phyloP scores from a whole-genome alignment of 2,888 invertebrate species.

The Eutolmus rufibarbis region DNA sequence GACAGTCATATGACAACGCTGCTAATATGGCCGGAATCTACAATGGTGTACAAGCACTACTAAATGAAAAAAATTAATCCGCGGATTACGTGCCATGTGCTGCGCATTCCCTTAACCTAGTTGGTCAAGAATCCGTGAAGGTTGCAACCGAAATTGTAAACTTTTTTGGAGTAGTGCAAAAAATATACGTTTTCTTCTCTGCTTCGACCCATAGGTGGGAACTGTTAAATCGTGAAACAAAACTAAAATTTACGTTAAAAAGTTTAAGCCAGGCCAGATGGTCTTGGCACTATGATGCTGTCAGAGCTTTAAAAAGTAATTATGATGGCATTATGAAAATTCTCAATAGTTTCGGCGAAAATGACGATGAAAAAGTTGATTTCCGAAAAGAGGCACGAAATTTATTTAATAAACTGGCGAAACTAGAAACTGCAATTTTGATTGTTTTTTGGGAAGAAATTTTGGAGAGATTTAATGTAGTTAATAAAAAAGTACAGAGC shows the following conservation, averaged over 20 bases:
- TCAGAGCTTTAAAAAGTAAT: too few relatives aligned
- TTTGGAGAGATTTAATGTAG: conserved; percentile 16
- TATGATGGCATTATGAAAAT: conserved; percentile 9
- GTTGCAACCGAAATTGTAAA: neutral
- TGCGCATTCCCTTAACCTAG: conserved; percentile 41
- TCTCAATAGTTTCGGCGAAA: conserved; percentile 33
- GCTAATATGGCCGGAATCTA: conserved; percentile 45
- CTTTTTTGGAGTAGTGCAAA: neutral
- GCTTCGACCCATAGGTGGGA: neutral
- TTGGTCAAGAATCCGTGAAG: conserved; percentile 42
- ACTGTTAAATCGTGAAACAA: neutral
- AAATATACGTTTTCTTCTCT: neutral
- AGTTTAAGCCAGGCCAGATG: conserved; percentile 47
- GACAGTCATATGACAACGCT: conserved; percentile 49
- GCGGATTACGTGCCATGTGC: conserved; percentile 22
- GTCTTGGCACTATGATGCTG: conserved; percentile 29
- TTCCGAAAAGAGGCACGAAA: conserved; percentile 48
- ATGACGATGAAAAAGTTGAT: conserved; percentile 48
- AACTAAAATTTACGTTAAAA: conserved; percentile 48
- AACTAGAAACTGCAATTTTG: conserved; percentile 41
- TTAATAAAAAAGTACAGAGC: conserved; percentile 47
- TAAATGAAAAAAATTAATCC: too few relatives aligned
- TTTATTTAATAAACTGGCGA: conserved; percentile 48
- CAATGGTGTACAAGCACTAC: conserved; percentile 4
- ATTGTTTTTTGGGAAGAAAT: too few relatives aligned